phyloP scores from a whole-genome alignment of 2,797 vertebrate species.

The Clarias fuscus region DNA sequence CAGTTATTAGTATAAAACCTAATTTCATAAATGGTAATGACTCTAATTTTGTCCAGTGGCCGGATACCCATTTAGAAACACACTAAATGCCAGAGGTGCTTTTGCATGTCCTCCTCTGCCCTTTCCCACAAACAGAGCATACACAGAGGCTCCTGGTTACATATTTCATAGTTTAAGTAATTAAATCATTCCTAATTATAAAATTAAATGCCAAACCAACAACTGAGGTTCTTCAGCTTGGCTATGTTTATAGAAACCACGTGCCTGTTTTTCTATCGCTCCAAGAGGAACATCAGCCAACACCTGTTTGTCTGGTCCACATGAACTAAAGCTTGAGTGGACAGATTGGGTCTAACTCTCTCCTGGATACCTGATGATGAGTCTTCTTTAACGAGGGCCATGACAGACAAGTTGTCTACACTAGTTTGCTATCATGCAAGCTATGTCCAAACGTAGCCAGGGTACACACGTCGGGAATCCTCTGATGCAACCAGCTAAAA shows the following conservation, averaged over 20 bases:
- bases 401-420: conserved; percentile 68
- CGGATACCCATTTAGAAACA: conserved; percentile 13
- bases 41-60: conserved; percentile 9
- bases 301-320: conserved; percentile 40
- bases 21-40: conserved; percentile 6
- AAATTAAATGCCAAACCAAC: not conserved
- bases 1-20: not conserved
- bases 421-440: conserved; percentile 60
- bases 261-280: conserved; percentile 25
- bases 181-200: conserved; percentile 27
- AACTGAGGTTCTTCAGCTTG: not conserved
- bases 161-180: conserved; percentile 12
- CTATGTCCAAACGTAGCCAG: conserved; percentile 65
- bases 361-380: conserved; percentile 29
- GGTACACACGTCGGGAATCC: conserved; percentile 73
- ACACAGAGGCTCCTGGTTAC: not conserved
- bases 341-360: conserved; percentile 46
- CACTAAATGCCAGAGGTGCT: conserved; percentile 19
- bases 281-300: not conserved
- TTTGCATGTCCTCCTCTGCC: not conserved
- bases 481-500: conserved; percentile 74
- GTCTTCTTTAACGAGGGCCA: conserved; percentile 43
- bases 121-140: conserved; percentile 4
- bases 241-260: not conserved
- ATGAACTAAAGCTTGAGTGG: conserved; percentile 44